A percentile compares a stretch with the other conserved stretches of the same genome.
phyloP scores from a whole-genome alignment of 2,888 invertebrate species.

The Alentia gelatinosa region DNA sequence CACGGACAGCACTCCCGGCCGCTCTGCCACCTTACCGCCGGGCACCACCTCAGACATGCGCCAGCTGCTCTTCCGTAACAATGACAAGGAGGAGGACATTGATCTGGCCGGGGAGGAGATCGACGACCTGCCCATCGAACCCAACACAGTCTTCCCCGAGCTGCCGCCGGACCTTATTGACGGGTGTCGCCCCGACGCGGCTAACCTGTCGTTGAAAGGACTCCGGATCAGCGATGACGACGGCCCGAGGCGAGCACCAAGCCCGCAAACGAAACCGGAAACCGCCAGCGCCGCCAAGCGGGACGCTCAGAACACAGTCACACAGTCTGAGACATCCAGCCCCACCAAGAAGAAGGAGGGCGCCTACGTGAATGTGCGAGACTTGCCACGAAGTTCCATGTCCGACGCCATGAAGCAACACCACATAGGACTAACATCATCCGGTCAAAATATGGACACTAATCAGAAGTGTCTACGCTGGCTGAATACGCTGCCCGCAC shows the following conservation, averaged over 20 bases:
- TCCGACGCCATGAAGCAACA: conserved; percentile 28
- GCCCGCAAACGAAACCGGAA: too few species aligned
- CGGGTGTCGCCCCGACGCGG: background rate
- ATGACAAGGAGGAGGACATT: conserved; percentile 40
- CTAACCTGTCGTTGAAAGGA: background rate
- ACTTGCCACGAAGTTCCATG: conserved; percentile 7
- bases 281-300: background rate
- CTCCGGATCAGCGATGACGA: background rate
- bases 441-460: background rate
- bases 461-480: conserved; percentile 41
- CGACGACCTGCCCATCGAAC: conserved; percentile 58
- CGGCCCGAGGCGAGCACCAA: background rate
- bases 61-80: background rate
- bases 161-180: conserved; percentile 50
- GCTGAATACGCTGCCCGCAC: conserved; percentile 5
- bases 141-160: conserved; percentile 53
- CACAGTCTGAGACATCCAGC: background rate
- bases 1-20: background rate
- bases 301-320: too few species aligned
- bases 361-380: background rate
- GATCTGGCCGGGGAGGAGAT: conserved; percentile 57
- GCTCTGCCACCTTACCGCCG: background rate
- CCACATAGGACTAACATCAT: background rate
- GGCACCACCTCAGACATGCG: background rate
- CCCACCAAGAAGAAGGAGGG: background rate